Evolutionary conservation across 2,113 vertebrate genomes (phyloP).

Genomic region (Oriolus oriolus): DNA sequence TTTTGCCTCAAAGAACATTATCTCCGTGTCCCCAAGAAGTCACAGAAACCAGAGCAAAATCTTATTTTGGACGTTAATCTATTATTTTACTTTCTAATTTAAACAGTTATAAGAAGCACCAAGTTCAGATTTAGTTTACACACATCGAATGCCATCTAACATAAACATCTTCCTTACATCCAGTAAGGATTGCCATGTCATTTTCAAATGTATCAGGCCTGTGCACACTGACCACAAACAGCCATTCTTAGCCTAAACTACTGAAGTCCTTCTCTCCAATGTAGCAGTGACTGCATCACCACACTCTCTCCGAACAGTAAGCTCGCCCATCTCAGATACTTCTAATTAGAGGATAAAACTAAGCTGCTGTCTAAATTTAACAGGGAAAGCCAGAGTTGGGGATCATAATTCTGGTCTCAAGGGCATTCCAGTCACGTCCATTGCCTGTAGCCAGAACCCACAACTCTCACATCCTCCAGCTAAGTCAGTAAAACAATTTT

Average conservation of each 20-base stretch:
- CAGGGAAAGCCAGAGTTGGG: background rate
- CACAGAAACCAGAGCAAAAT: background rate
- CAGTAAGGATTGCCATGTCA: background rate
- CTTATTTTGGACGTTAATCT: background rate
- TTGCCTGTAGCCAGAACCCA: background rate
- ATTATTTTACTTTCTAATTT: background rate
- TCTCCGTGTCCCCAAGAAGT: background rate
- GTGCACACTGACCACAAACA: background rate
- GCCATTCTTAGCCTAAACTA: background rate
- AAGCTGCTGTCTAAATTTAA: conserved; percentile 33
- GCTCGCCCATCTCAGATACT: background rate
- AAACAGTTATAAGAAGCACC: background rate
- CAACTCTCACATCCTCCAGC: background rate
- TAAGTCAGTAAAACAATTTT: background rate
- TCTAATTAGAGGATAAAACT: conserved; percentile 32
- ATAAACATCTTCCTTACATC: background rate
- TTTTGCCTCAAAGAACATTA: background rate
- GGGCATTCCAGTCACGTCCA: background rate
- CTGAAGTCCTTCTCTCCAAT: background rate
- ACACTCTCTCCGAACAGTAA: background rate
- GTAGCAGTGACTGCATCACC: background rate
- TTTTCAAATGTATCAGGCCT: background rate
- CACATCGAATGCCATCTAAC: background rate
- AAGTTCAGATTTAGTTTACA: background rate
- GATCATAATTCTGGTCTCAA: background rate